These are phyloP conservation scores for Dolichoris vasculosae DNA, from an alignment of 1,140 invertebrate genomes.

Conservation along the genomic window DNA sequence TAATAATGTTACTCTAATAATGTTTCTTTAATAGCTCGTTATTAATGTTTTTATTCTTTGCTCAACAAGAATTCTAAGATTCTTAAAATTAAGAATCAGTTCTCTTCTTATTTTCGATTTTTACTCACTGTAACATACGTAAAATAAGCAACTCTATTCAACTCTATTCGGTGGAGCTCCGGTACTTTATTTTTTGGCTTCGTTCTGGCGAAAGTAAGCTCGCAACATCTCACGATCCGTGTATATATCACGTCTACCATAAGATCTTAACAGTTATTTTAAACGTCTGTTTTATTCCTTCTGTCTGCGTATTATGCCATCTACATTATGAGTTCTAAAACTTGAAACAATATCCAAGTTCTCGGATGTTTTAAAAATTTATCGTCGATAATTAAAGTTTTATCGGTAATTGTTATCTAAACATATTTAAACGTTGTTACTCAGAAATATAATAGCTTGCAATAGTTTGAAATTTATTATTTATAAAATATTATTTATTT, in stretches of 20 bases:
- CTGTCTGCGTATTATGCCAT: not conserved
- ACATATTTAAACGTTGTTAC: no score
- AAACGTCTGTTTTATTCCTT: slow-evolving; percentile 1
- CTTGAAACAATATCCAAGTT: not conserved
- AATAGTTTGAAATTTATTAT: no score
- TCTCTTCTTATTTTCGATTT: not conserved
- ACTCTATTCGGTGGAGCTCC: not conserved
- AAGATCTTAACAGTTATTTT: slow-evolving; percentile 1
- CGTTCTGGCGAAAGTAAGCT: not conserved
- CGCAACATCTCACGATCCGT: not conserved
- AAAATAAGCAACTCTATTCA: not conserved
- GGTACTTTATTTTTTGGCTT: not conserved
- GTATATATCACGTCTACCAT: not conserved
- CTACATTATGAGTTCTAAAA: not conserved
- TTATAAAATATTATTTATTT: no score
- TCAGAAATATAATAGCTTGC: no score
- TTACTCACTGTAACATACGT: not conserved
- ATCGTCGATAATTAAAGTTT: no score
- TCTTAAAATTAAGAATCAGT: no score
- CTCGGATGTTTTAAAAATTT: no score
- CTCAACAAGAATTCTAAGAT: no score
- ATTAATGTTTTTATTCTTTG: no score
- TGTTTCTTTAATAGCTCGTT: no score
- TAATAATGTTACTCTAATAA: no score
- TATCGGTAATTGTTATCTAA: no score